Base-by-base conservation (phyloP, 2,113 vertebrate genomes). In the Rhabdomys dilectus region DNA sequence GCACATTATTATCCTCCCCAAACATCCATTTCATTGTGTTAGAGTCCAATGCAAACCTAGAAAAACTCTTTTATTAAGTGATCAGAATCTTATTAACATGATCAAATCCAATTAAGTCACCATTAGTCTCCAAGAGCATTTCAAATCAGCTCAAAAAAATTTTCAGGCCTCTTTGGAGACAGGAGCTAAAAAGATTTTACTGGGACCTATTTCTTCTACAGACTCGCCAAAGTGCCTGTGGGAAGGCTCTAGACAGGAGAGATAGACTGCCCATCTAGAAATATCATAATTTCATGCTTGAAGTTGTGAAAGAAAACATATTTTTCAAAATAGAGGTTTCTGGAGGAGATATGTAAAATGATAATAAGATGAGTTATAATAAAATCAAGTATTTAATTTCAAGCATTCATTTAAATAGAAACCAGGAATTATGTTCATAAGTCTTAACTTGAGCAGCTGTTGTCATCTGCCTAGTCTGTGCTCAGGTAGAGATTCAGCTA, bases 51-150 rank as follows among this genome's bases (percentile, higher is more conserved):
- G 42, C 0, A 39, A 88, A 34, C 60, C 76, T 64, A 78, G 42
- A 66, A 76, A 95, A 94, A 42, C 68, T 22, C 53, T 70, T 56
- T 85, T 51, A 58, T 88, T 75, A 66, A 90, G 84, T 73, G 39
- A 60, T 91, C 64, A 91, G 62, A 75, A 77, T 82, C 62, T 90
- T 84, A 82, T 92, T 86, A 92, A 80, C 86, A 76, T 58, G 51
- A 88, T 85, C 42, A 58, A 80, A 88, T 72, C 11, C 75, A 94
- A 85, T 88, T 72, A 93, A 85, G 39, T 88, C 31, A n/a, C 51
- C 51, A 36, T 80, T 87, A 22, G 42, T 95, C 95, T 96, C 89
- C 51, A 36, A 95, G 73, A 93, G 36, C 26, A 45, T 94, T 88
- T 73, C 56, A 60, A 93, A 64, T 73, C 22, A n/a, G 31, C 62